Conservation (phyloP, 2,113 vertebrate genomes). For the Chloropsis hardwickii region DNA sequence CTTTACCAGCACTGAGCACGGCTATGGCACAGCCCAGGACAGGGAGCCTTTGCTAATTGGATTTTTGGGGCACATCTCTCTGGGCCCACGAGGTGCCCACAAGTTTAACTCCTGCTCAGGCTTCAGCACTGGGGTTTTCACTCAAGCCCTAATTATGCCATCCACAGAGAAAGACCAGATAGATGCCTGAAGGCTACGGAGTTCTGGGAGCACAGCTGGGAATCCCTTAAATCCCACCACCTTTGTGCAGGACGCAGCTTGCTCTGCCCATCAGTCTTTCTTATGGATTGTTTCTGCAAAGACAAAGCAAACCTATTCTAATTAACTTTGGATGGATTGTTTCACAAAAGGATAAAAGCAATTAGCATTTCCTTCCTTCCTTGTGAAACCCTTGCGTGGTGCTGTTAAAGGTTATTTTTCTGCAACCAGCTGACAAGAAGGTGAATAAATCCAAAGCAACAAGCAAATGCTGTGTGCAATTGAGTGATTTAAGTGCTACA, state of each 20-base stretch:
- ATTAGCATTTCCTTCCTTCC: constrained; percentile 5
- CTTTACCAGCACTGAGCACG: neutral
- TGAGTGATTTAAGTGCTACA: neutral
- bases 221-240: constrained; percentile 38
- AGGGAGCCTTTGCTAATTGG: neutral
- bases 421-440: neutral
- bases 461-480: neutral
- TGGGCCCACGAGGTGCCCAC: neutral
- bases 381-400: neutral
- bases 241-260: neutral
- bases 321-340: constrained; percentile 38
- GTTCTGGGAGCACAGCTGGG: neutral
- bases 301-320: constrained; percentile 3
- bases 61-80: neutral
- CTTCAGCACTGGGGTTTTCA: neutral
- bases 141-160: constrained; percentile 31
- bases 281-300: neutral
- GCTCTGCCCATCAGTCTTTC: constrained; percentile 9
- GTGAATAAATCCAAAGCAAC: neutral
- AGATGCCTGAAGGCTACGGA: constrained; percentile 27
- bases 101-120: constrained; percentile 41
- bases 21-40: neutral
- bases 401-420: neutral
- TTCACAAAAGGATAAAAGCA: constrained; percentile 20
- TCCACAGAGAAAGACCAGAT: neutral